Evolutionary conservation across 2,888 invertebrate genomes (phyloP), one percentile per base, ranked within the genome.

Genomic region (Buathra laborator): DNA sequence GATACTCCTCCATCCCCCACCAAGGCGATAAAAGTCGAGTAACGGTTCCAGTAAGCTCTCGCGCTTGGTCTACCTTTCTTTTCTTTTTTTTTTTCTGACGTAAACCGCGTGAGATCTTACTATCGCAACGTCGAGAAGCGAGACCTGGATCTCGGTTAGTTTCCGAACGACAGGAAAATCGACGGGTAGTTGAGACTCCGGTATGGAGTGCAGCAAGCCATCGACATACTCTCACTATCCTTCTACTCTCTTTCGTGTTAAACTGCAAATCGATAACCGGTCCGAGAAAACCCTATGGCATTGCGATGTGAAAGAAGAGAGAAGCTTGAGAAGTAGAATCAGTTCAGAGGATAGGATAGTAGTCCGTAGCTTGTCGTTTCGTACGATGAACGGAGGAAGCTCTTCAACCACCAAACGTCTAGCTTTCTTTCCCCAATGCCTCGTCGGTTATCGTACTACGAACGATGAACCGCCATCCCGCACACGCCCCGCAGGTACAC

Each of bases 321-420:
- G 59, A 32, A 4, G 14, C 59, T 32, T 0, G 29, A 14, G 59
- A 7, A 14, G 24, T 14, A 44, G 37, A 44, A 51, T 56, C n/a
- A 51, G 62, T 12, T 24, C n/a, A 32, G 32, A 14, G 66, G 66
- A 76, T 43, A 43, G 9, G 68, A 51, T 9, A 7, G 62, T 9
- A 7, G 62, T 5, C 64, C 32, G 48, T 51, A 56, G 78, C 64
- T 68, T 56, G 75, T 81, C 74, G 78, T 79, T 85, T 56, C 75
- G 66, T 66, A 66, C 78, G 81, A 82, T 76, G 78, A 78, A 82
- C 85, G 81, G 76, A 80, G 72, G 82, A 85, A 82, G 79, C 82
- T 79, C 82, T 85, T 82, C 66, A 82, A 82, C 82, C 75, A 71
- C 37, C 37, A 82, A 85, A 66, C 71, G 19, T 37, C 51, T 51